phyloP scores from a whole-genome alignment of 23 tunicate species.

The Ascidia mentula region DNA sequence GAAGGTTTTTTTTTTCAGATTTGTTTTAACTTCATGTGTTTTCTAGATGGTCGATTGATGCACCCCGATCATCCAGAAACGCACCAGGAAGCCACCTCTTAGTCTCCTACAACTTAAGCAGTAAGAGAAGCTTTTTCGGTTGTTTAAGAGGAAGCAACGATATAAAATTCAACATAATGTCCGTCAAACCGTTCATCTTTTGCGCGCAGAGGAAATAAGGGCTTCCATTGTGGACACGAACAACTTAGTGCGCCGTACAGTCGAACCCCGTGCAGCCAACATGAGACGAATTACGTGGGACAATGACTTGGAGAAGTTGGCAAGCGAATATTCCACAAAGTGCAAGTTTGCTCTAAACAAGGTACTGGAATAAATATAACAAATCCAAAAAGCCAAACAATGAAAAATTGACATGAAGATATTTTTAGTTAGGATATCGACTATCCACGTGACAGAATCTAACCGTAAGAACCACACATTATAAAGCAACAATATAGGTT shows the following conservation, averaged over 20 bases:
- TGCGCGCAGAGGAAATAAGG: neutral
- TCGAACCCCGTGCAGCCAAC: conserved; percentile 30
- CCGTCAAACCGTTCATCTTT: neutral
- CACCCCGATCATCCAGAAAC: neutral
- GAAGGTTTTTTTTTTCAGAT: too few species aligned
- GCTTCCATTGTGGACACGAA: conserved; percentile 15
- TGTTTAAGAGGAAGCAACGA: neutral
- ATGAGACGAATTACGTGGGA: conserved; percentile 61
- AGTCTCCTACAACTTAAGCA: neutral
- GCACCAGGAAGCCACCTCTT: neutral
- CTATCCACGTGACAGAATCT: too few species aligned
- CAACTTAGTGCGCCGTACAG: conserved; percentile 15
- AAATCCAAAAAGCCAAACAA: neutral
- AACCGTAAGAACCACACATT: too few species aligned
- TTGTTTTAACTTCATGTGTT: too few species aligned
- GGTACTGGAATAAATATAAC: neutral
- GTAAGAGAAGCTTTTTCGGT: neutral
- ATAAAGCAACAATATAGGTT: too few species aligned
- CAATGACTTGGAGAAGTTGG: conserved; percentile 38
- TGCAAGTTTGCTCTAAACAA: conserved; percentile 53
- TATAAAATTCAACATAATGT: neutral
- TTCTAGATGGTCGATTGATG: neutral
- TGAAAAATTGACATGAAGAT: neutral
- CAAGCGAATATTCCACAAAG: conserved; percentile 33
- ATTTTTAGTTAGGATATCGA: too few species aligned